Percentiles rank a stretch among this genome's conserved stretches.
Conservation (phyloP, 2,888 invertebrate species). For the Caenorhabditis wallacei region DNA sequence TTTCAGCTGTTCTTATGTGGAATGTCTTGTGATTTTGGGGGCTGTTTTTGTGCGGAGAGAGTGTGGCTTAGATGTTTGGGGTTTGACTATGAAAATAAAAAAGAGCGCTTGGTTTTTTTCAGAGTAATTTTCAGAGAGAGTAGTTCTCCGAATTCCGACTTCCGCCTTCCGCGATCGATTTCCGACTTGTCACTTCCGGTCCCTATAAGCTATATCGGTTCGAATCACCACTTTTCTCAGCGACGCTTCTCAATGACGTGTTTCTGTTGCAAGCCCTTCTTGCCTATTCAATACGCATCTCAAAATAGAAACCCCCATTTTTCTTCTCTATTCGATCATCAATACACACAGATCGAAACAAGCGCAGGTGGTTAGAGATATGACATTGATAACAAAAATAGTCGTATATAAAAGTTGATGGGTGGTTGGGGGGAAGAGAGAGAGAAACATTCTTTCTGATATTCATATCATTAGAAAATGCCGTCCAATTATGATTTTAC, state of each 20-base stretch:
- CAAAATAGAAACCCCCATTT: slow-evolving; percentile 32
- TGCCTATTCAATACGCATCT: slow-evolving; percentile 2
- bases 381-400: slow-evolving; percentile 58
- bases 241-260: too few species aligned
- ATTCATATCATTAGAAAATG: slow-evolving; percentile 57
- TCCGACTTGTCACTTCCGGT: too few species aligned
- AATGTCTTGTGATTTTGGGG: slow-evolving; percentile 8
- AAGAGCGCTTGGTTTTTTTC: too few species aligned
- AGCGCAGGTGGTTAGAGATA: slow-evolving; percentile 40
- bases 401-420: slow-evolving; percentile 54
- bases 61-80: slow-evolving; percentile 26
- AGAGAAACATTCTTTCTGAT: slow-evolving; percentile 19
- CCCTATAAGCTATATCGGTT: too few species aligned
- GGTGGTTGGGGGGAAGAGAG: slow-evolving; percentile 3
- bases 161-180: too few species aligned
- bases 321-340: slow-evolving; percentile 1
- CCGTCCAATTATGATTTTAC: slow-evolving; percentile 68
- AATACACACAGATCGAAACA: slow-evolving; percentile 20
- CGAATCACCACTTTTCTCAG: too few species aligned
- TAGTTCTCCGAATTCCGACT: too few species aligned
- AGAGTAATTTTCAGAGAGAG: too few species aligned
- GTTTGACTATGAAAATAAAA: not conserved
- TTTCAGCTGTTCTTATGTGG: slow-evolving; percentile 32
- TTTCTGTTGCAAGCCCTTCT: too few species aligned
- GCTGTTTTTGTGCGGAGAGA: not conserved